A percentile compares a stretch with the other conserved stretches of the same genome.
Evolutionary conservation across 2,797 vertebrate genomes (phyloP).

Genomic region (Myripristis murdjan): DNA sequence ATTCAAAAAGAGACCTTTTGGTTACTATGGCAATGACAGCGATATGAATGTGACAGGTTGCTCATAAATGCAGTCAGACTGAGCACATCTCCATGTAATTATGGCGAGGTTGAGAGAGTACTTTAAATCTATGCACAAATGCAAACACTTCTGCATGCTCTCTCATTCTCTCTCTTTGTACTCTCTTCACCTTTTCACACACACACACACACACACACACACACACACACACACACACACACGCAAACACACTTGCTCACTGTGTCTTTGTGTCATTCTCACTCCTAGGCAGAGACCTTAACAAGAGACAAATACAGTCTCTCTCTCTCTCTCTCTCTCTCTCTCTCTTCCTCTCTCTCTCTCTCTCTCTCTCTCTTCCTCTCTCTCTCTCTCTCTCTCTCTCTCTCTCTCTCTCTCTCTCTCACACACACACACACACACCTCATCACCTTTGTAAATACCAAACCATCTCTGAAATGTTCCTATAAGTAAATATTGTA

Average conservation of each 20-base stretch:
- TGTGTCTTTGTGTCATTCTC: too few species aligned
- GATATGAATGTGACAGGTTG: conserved; percentile 68
- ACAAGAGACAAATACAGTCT: neutral
- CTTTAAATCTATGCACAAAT: conserved; percentile 43
- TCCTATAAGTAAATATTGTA: conserved; percentile 33
- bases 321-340: neutral
- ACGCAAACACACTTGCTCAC: conserved; percentile 2
- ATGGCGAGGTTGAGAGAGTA: conserved; percentile 58
- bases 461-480: neutral
- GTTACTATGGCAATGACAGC: conserved; percentile 83
- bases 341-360: too few species aligned
- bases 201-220: neutral
- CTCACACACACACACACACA: neutral
- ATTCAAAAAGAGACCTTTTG: conserved; percentile 77
- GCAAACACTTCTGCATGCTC: neutral
- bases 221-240: conserved; percentile 11
- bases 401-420: too few species aligned
- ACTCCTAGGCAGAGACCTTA: too few species aligned
- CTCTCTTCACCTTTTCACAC: neutral
- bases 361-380: too few species aligned
- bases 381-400: too few species aligned
- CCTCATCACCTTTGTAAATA: neutral
- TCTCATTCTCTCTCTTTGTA: conserved; percentile 4
- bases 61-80: conserved; percentile 63
- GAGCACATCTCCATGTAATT: conserved; percentile 75